Conservation (phyloP, 2,888 invertebrate species). For the Selenia dentaria region DNA sequence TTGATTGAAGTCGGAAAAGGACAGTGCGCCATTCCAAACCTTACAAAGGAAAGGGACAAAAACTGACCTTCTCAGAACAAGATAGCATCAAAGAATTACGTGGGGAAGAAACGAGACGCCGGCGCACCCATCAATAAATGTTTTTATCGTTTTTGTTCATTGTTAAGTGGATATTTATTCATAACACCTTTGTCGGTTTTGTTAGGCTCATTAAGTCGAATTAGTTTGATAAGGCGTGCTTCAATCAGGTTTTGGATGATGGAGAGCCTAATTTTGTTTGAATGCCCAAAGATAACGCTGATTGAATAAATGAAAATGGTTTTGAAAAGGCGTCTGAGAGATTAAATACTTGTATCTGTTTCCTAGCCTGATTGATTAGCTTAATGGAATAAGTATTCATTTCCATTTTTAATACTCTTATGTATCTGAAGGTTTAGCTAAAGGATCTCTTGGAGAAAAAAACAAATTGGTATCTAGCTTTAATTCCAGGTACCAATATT, state of each 20-base stretch:
- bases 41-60: conserved; percentile 43
- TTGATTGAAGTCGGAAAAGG: conserved; percentile 67
- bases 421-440: too few species aligned
- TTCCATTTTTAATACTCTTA: too few species aligned
- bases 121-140: conserved; percentile 70
- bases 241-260: conserved; percentile 38
- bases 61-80: conserved; percentile 72
- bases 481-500: too few species aligned
- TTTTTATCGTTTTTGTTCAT: conserved; percentile 47
- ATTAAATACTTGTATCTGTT: too few species aligned
- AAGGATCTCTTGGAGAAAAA: too few species aligned
- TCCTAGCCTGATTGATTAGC: too few species aligned
- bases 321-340: too few species aligned
- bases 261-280: conserved; percentile 15
- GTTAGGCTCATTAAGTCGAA: conserved; percentile 67
- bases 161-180: conserved; percentile 75
- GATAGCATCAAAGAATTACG: conserved; percentile 75
- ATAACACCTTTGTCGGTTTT: conserved; percentile 80
- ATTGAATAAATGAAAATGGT: conserved; percentile 17
- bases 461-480: too few species aligned
- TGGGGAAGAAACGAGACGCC: conserved; percentile 67
- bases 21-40: conserved; percentile 32
- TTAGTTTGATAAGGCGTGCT: conserved; percentile 57
- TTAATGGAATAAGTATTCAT: too few species aligned
- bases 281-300: conserved; percentile 4